Percentiles rank a stretch among this genome's conserved stretches.
Evolutionary conservation across 1,140 invertebrate genomes (phyloP).

Genomic region (Manduca sexta): DNA sequence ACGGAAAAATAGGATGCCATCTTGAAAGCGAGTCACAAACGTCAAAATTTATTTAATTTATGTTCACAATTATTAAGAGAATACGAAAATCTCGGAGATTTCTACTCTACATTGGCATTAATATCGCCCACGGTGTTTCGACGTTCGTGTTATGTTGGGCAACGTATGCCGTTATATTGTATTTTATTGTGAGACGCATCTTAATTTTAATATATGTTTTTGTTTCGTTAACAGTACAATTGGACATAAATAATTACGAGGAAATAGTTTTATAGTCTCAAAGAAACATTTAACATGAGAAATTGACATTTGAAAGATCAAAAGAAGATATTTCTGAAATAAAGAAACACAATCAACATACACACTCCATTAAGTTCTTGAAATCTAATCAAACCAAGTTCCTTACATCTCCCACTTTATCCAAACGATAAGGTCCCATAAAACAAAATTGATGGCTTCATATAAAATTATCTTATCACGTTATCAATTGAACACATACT

Average conservation of each 20-base stretch:
- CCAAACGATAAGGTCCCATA: constrained; percentile 1
- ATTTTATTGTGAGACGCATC: neutral
- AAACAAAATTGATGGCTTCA: constrained; percentile 9
- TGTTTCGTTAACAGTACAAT: too few relatives aligned
- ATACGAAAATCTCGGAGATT: constrained; percentile 38
- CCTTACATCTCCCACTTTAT: neutral
- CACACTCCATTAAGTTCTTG: too few relatives aligned
- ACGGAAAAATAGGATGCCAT: constrained; percentile 16
- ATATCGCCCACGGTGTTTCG: constrained; percentile 27
- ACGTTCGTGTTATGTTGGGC: constrained; percentile 13
- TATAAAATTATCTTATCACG: constrained; percentile 19
- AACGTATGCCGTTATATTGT: constrained; percentile 1
- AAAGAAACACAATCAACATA: too few relatives aligned
- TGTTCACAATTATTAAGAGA: constrained; percentile 34
- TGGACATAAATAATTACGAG: too few relatives aligned
- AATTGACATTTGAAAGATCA: too few relatives aligned
- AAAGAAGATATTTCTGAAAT: too few relatives aligned
- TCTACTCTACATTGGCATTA: constrained; percentile 31
- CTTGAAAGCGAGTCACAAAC: constrained; percentile 31
- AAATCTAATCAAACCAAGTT: too few relatives aligned
- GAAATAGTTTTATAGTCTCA: too few relatives aligned
- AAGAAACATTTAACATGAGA: too few relatives aligned
- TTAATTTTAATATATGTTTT: too few relatives aligned
- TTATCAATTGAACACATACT: constrained; percentile 12
- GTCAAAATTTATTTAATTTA: constrained; percentile 51